Evolutionary conservation across 2,797 vertebrate species (phyloP).

Genomic region (Microcaecilia unicolor): DNA sequence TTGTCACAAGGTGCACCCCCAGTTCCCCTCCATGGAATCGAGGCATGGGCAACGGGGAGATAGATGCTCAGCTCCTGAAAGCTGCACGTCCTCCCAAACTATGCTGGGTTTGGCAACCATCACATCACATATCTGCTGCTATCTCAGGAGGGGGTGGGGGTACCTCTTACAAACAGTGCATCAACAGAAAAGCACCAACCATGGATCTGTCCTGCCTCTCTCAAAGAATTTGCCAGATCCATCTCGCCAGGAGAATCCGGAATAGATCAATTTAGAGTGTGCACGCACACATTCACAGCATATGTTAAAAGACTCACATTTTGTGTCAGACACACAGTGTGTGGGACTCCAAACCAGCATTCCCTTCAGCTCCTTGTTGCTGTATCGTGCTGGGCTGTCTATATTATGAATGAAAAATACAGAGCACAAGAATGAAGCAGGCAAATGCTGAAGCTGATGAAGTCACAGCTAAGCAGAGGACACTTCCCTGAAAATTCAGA

Average conservation of each 20-base stretch:
- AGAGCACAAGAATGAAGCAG: neutral
- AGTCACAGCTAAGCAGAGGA: no score
- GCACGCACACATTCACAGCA: no score
- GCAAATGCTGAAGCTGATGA: no score
- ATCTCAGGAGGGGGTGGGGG: neutral
- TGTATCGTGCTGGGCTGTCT: constrained; percentile 66
- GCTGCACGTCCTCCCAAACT: neutral
- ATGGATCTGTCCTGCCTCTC: neutral
- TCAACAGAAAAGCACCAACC: neutral
- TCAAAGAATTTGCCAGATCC: no score
- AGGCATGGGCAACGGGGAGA: neutral
- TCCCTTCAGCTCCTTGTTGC: constrained; percentile 78
- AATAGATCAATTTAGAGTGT: no score
- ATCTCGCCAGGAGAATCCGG: no score
- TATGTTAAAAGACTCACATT: constrained; percentile 77
- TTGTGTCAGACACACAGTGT: constrained; percentile 73
- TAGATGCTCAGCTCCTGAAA: neutral
- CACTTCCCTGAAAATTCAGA: no score
- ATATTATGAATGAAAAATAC: neutral
- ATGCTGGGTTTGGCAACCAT: neutral
- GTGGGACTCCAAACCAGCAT: constrained; percentile 93
- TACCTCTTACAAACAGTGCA: neutral
- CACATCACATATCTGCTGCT: neutral
- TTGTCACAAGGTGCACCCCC: no score
- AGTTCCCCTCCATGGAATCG: no score